Evolutionary conservation across 1,140 invertebrate species (phyloP), one percentile per base, ranked within the genome.

Genomic region (Anoplolepis gracilipes): DNA sequence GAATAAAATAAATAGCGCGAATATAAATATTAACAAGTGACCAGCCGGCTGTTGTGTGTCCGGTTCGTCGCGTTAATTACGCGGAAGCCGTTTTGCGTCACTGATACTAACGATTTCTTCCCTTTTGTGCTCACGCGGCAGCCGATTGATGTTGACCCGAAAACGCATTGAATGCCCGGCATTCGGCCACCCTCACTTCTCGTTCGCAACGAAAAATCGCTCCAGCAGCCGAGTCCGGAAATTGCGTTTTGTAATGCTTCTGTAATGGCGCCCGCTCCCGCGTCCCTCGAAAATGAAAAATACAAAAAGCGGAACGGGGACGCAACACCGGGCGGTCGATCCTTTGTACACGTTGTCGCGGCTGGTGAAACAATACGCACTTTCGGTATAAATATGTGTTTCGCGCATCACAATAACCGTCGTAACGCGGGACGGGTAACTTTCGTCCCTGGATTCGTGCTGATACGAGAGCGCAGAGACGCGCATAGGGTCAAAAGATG

Each of bases 201-300:
- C 79, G 46, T 42, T 65, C 62, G 70, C 28, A 16, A 70, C 82
- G 82, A 85, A 69, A 86, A 86, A 89, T 87, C 89, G 77, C 64
- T 62, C 62, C 69, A 77, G 85, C 65, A 84, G 70, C 67, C 72
- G 85, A 39, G 87, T 49, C 91, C 89, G 91, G 90, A 92, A 92
- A 92, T 92, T 91, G 88, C 90, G 91, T 92, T 92, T 90, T 88
- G 88, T 91, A 91, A 92, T 92, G 90, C 85, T 87, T 88, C 87
- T 85, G n/a, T n/a, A n/a, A n/a, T n/a, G 84, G 53, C 64, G 5
- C 22, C 46, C 46, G 53, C 84, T 46, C 46, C 8, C 22, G 25
- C 19, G 25, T 16, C 30, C 30, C 25, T 84, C 73, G 55, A 85
- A 85, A 88, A 55, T 85, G 78, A 88, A 86, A 91, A 88, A 86